Evolutionary conservation across 2,888 invertebrate species (phyloP), one percentile per base, ranked within the genome.

Genomic region (Coleophora flavipennella): DNA sequence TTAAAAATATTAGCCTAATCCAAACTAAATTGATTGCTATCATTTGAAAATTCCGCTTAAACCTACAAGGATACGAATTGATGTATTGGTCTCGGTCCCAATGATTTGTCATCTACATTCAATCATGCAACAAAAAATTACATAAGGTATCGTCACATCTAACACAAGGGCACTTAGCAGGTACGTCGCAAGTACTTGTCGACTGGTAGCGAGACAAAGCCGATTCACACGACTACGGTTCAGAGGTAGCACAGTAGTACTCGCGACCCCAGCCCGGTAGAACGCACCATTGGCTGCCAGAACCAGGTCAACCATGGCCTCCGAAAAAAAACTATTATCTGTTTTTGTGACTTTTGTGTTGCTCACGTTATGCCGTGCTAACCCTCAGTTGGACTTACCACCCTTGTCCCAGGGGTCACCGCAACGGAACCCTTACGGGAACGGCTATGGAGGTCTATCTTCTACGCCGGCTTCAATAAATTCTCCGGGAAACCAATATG

Each of bases 371-470:
- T 59, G 60, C 39, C 46, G 49, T 36, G 62, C 65, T 1, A 57
- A 65, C 27, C 74, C 85, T 0, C 89, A 89, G 51, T 59, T 89
- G 35, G 88, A 88, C 53, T 55, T 89, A 34, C 88, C 89, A 2
- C 88, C 87, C 1, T 56, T 87, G 31, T 35, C 73, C 63, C 56
- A 73, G 67, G 37, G 54, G 13, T 67, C 74, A 13, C 62, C 74
- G 36, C 74, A 67, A 48, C 56, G 76, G 13, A 76, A 73, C 40
- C 62, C 60, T 32, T 72, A 63, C 41, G 72, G 74, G 2, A 79
- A 67, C 42, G 83, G 83, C 20, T 20, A 20, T 20, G 20, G 20
- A 1, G 55, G 63, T 1, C 42, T 67, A 12, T 81, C 84, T 1
- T 79, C 77, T 29, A 79, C 84, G 0, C 74, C 56, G 26, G 52